Evolutionary conservation across 2,888 invertebrate species (phyloP).

Genomic region (Acrobasis suavella): DNA sequence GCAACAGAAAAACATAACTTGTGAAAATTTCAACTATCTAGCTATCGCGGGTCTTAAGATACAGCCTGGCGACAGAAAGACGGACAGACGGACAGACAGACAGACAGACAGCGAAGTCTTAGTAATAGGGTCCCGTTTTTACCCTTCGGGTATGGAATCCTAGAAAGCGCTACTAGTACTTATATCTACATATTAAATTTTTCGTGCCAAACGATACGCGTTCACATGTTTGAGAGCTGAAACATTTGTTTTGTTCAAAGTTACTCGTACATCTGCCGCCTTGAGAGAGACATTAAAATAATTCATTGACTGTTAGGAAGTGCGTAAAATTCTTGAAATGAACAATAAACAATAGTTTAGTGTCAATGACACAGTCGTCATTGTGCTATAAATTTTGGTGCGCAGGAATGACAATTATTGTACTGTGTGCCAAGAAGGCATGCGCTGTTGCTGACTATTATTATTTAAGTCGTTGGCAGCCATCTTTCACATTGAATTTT

Average conservation of each 20-base stretch:
- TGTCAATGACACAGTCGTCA: conserved; percentile 53
- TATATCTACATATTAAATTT: neutral
- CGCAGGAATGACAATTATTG: conserved; percentile 38
- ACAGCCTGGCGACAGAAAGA: too few relatives aligned
- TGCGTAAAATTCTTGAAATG: conserved; percentile 27
- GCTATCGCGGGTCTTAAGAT: too few relatives aligned
- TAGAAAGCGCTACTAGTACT: too few relatives aligned
- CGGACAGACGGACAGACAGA: too few relatives aligned
- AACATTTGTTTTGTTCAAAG: conserved; percentile 1
- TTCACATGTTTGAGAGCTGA: neutral
- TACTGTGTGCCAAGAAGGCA: conserved; percentile 36
- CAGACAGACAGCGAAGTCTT: too few relatives aligned
- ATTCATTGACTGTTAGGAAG: conserved; percentile 23
- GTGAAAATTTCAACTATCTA: too few relatives aligned
- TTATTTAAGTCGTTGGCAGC: conserved; percentile 9
- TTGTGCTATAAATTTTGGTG: conserved; percentile 42
- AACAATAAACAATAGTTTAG: conserved; percentile 58
- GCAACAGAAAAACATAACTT: too few relatives aligned
- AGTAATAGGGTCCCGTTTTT: too few relatives aligned
- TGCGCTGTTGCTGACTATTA: conserved; percentile 18
- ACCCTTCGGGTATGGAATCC: too few relatives aligned
- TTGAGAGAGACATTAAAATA: conserved; percentile 17
- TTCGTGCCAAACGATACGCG: neutral
- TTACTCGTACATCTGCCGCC: conserved; percentile 6
- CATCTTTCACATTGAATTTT: conserved; percentile 11